Base-by-base conservation (phyloP, 2,888 invertebrate genomes). In the Acrobasis suavella region DNA sequence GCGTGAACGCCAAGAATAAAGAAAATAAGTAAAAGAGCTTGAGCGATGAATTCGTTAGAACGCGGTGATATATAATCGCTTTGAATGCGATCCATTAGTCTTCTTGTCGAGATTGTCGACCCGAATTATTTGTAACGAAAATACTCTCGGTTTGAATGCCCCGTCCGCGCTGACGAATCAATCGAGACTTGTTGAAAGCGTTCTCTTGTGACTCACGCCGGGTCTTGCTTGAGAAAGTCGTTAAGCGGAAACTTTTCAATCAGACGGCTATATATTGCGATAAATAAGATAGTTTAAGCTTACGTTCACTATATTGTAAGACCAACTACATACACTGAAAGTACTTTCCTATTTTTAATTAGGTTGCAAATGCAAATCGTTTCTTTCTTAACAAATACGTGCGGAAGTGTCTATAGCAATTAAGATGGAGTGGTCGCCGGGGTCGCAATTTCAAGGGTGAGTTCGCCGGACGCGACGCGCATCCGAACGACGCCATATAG, bases 51-150 rank as follows among this genome's bases (percentile, higher is more conserved):
- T 79, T 78, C 74, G 73, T 75, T 73, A 72, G 71, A 68, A 64
- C 71, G 73, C 70, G 72, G 76, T 77, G 78, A 83, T 81, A 75
- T 80, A 80, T 74, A 78, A 81, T 80, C 75, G 73, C 65, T 71
- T 67, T 67, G 74, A 72, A 73, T 70, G 74, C 75, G 74, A 76
- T 76, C 81, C 83, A 86, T 86, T 82, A 82, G 78, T 83, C 82
- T 81, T 75, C 69, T 69, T 75, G 77, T 75, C 75, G 74, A 74
- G 76, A 74, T 73, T 77, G 80, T 75, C 80, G 75, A 73, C 73
- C 73, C 71, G 72, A 75, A 76, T 81, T 80, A 78, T 77, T 77
- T 76, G 76, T 71, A 73, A 75, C 78, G 67, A 78, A 78, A 81
- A 81, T 81, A 80, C 72, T 69, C 68, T 22, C 9, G 17, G 17